Evolutionary conservation across 2,888 invertebrate species (phyloP).

Genomic region (Andrena marginata): DNA sequence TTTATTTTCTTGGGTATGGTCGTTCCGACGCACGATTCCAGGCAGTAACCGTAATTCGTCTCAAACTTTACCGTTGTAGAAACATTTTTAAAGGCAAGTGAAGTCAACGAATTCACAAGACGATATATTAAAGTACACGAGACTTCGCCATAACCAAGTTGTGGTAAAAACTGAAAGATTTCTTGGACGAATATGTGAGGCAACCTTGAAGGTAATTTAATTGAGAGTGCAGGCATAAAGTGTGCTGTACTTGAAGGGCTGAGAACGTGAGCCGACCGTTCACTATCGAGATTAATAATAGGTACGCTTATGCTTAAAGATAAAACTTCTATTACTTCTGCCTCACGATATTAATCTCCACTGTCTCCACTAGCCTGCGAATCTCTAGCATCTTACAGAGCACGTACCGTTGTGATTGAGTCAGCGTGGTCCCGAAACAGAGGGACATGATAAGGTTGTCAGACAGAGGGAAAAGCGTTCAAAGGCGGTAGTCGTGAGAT

Average conservation of each 20-base stretch:
- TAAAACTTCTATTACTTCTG: not conserved
- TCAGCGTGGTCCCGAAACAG: not conserved
- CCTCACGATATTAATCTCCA: not conserved
- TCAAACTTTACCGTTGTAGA: not conserved
- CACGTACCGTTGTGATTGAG: not conserved
- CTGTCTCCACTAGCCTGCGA: not conserved
- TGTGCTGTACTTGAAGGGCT: conserved; percentile 5
- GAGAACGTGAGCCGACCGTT: not conserved
- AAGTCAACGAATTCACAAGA: conserved; percentile 6
- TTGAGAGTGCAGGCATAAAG: conserved; percentile 8
- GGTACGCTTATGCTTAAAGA: not conserved
- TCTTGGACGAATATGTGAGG: conserved; percentile 10
- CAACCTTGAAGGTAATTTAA: conserved; percentile 23
- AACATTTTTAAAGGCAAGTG: not conserved
- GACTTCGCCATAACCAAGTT: conserved; percentile 8
- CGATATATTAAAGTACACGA: conserved; percentile 20
- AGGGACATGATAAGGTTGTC: not conserved
- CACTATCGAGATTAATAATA: conserved; percentile 5
- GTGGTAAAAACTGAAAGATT: conserved; percentile 7
- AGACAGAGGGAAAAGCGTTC: not conserved
- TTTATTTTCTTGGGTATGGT: conserved; percentile 4
- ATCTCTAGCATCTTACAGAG: not conserved
- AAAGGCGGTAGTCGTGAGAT: too few relatives aligned
- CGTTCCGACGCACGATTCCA: not conserved
- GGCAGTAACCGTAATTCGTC: not conserved